Conservation (phyloP, 2,888 invertebrate genomes). For the Cataglyphis rosenhaueri region DNA sequence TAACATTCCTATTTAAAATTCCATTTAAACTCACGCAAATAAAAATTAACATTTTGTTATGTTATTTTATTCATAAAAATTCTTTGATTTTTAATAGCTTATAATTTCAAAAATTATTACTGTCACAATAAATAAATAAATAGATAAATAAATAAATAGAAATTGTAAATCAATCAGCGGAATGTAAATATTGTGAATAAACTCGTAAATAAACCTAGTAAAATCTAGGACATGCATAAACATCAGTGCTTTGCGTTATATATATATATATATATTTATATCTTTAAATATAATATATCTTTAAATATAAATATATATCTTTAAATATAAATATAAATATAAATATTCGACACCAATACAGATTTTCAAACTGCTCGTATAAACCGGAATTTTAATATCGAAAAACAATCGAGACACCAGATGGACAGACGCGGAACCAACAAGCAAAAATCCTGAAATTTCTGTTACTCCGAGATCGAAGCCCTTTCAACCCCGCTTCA, state of each 20-base stretch:
- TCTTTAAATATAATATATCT: background rate
- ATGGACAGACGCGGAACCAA: slow-evolving; percentile 44
- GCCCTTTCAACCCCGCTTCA: slow-evolving; percentile 64
- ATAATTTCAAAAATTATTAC: background rate
- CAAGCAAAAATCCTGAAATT: slow-evolving; percentile 46
- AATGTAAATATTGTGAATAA: slow-evolving; percentile 3
- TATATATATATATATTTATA: too few species aligned
- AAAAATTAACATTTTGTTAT: background rate
- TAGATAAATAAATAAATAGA: background rate
- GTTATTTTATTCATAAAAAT: background rate
- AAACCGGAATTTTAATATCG: slow-evolving; percentile 47
- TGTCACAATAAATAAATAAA: background rate
- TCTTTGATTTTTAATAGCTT: background rate
- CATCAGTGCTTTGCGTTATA: background rate
- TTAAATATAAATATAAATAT: background rate
- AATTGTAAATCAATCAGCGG: background rate
- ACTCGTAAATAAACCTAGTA: background rate
- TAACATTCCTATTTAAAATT: background rate
- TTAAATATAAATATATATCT: background rate
- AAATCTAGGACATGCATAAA: slow-evolving; percentile 18
- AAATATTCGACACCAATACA: slow-evolving; percentile 7
- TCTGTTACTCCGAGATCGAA: slow-evolving; percentile 54
- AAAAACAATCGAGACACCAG: slow-evolving; percentile 37
- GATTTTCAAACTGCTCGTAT: slow-evolving; percentile 4
- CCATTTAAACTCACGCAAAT: background rate